phyloP scores from a whole-genome alignment of 2,113 vertebrate genomes.

The Morone saxatilis region DNA sequence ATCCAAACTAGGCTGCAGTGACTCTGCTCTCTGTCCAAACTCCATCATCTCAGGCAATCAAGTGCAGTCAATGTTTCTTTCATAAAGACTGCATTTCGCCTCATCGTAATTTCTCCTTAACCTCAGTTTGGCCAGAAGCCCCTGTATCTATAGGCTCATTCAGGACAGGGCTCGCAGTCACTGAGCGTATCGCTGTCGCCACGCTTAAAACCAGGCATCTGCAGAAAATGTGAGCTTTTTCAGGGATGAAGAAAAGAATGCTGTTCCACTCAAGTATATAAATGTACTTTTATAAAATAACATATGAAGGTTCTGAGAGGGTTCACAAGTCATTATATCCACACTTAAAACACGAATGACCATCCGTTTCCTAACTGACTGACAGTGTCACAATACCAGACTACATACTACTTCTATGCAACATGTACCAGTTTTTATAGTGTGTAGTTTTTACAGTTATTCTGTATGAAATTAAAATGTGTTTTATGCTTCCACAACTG shows the following conservation, averaged over 20 bases:
- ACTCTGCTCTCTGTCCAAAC: conserved; percentile 60
- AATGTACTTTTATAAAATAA: neutral
- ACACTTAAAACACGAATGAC: neutral
- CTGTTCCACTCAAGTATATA: conserved; percentile 7
- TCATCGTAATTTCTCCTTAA: conserved; percentile 65
- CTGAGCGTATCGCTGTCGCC: conserved; percentile 48
- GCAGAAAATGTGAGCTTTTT: conserved; percentile 23
- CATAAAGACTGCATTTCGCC: conserved; percentile 59
- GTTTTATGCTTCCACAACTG: no score
- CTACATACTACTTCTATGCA: no score
- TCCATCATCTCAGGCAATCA: conserved; percentile 71
- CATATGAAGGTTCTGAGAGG: neutral
- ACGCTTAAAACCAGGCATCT: conserved; percentile 33
- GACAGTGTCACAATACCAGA: neutral
- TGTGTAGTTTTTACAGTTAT: neutral
- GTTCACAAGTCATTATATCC: neutral
- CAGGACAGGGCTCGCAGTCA: conserved; percentile 44
- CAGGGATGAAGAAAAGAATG: conserved; percentile 27
- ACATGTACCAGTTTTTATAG: no score
- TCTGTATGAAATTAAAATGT: neutral
- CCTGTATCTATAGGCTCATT: conserved; percentile 74
- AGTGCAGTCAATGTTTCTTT: conserved; percentile 73
- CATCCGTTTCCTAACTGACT: neutral
- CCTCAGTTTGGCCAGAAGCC: conserved; percentile 56
- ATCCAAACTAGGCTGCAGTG: conserved; percentile 32